Evolutionary conservation across 1,140 invertebrate species (phyloP), one percentile per base, ranked within the genome.

Genomic region (Trichonephila clavipes): DNA sequence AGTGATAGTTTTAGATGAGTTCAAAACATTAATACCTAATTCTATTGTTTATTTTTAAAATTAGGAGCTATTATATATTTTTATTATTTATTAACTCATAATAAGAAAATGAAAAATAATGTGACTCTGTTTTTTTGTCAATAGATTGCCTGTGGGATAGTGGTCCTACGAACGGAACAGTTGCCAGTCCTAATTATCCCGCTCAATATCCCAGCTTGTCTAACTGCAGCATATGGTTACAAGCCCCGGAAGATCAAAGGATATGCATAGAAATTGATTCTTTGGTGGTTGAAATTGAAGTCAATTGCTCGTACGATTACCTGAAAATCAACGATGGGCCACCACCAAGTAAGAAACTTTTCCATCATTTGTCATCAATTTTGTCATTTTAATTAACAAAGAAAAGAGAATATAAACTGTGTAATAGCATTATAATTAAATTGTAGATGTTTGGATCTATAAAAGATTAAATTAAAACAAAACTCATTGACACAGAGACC

Each of bases 211-310:
- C 94, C 5, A 88, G 83, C 14, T 93, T 83, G 28, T 62, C 93
- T 0, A 87, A 95, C 28, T 95, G 95, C 66, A 95, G 94, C 7
- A 95, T 96, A 12, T 95, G 94, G 14, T 95, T 95, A 1, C 92
- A 95, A 21, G 94, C 94, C 8, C 94, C 91, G 3, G 16, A 82
- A 40, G 62, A 94, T 28, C 62, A 94, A 8, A 40, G 24, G 34
- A 91, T 95, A 69, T 66, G 77, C 10, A 66, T 95, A 58, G 14
- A 91, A 4, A 94, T 95, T 82, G 94, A 95, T 58, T 85, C 88
- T 28, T 59, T 95, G 62, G 28, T 82, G 21, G 21, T 95, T 28
- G 94, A 95, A 82, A 85, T 82, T 6, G 94, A 94, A 66, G 34
- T 61, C 28, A 94, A 95, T 59, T 95, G 95, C 85, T 62, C 94